Evolutionary conservation across 2,113 vertebrate species (phyloP).

Genomic region (Erythrocebus patas): DNA sequence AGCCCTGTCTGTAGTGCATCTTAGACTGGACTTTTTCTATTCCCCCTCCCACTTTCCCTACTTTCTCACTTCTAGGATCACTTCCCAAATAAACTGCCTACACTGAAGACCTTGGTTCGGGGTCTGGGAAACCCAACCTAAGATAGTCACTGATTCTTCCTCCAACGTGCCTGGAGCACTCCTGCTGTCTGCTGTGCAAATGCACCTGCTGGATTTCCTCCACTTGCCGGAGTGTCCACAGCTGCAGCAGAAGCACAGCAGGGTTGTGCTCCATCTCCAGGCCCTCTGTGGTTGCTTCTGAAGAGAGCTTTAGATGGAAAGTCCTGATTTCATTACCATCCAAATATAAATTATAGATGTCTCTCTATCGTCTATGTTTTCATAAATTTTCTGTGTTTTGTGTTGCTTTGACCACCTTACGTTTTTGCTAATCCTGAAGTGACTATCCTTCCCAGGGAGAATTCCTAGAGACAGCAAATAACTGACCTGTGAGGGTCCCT

Average conservation of each 20-base stretch:
- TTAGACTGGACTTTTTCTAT: not conserved
- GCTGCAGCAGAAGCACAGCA: no score
- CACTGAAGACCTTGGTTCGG: not conserved
- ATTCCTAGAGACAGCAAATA: not conserved
- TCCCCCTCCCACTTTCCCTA: not conserved
- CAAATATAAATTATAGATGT: not conserved
- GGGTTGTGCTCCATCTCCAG: not conserved
- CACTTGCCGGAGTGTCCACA: accelerated
- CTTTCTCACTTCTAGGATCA: not conserved
- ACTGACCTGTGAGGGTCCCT: accelerated
- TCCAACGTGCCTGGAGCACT: not conserved
- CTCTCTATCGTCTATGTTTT: accelerated
- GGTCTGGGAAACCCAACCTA: no score
- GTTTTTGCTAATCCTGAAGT: not conserved
- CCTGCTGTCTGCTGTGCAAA: not conserved
- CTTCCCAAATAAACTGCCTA: not conserved
- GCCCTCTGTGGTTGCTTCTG: not conserved
- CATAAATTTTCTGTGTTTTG: not conserved
- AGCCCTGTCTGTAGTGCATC: accelerated
- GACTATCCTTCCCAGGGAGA: not conserved
- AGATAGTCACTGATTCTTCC: not conserved
- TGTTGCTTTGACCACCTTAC: not conserved
- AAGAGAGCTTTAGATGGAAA: not conserved
- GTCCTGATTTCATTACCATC: not conserved
- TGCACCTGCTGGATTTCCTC: no score